These are phyloP conservation scores for Acrocephalus arundinaceus DNA, from an alignment of 2,113 vertebrate genomes.

Conservation along the genomic window DNA sequence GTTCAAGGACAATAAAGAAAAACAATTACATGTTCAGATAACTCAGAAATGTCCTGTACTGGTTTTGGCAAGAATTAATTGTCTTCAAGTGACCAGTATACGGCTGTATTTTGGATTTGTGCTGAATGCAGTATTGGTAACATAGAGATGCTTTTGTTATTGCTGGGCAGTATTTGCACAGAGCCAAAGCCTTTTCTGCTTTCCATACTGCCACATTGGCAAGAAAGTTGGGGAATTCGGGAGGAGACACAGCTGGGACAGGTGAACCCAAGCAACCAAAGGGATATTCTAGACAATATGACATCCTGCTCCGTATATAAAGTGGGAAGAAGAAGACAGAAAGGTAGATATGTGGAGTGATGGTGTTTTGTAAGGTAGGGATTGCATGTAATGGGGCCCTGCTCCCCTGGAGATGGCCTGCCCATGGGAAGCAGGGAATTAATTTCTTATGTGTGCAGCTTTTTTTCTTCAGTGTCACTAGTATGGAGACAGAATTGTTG, in stretches of 20 bases:
- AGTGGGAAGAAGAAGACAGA: neutral
- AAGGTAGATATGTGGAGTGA: neutral
- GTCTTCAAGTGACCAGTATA: neutral
- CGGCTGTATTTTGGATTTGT: neutral
- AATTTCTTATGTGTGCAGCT: neutral
- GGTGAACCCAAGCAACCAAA: neutral
- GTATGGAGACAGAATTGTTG: neutral
- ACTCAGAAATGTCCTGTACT: neutral
- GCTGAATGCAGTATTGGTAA: neutral
- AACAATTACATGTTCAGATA: neutral
- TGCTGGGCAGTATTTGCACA: neutral
- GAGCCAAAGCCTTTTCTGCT: neutral
- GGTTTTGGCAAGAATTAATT: neutral
- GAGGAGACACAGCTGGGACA: neutral
- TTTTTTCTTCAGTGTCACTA: neutral
- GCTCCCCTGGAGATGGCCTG: neutral
- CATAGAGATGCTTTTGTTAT: neutral
- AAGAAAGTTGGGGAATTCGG: neutral
- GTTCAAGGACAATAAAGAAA: neutral
- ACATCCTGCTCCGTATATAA: neutral
- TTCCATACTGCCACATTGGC: fast-evolving
- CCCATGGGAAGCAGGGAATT: neutral
- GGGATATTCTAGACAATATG: neutral
- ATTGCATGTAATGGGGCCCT: neutral
- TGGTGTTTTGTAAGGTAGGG: neutral